Evolutionary conservation across 2,113 vertebrate genomes (phyloP).

Genomic region (Felis chaus): DNA sequence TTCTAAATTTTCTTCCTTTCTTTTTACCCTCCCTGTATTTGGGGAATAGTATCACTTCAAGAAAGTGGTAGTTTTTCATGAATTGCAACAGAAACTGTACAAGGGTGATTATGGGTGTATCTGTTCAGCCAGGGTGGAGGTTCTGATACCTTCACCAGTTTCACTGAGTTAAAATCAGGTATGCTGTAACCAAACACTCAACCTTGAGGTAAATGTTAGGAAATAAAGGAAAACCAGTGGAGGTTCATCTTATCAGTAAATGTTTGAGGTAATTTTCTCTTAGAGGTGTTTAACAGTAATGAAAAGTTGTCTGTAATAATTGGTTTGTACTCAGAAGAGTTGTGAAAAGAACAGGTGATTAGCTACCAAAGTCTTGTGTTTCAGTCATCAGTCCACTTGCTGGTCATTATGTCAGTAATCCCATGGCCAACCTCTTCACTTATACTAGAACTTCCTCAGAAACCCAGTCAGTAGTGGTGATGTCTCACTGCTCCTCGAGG

Average conservation of each 20-base stretch:
- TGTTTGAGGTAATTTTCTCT: constrained; percentile 21
- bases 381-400: neutral
- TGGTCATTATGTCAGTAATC: neutral
- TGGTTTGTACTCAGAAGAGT: neutral
- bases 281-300: constrained; percentile 26
- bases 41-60: neutral
- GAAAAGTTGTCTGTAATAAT: neutral
- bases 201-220: neutral
- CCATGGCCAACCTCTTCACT: neutral
- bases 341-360: neutral
- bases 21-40: neutral
- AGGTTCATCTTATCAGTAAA: neutral
- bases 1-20: neutral
- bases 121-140: neutral
- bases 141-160: neutral
- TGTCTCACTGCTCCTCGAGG: neutral
- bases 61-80: neutral
- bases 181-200: neutral
- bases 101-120: neutral
- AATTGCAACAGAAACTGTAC: neutral
- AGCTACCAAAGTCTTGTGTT: neutral
- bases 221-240: neutral
- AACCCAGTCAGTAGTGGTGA: neutral
- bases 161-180: constrained; percentile 20
- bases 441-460: neutral